Evolutionary conservation across 2,113 vertebrate species (phyloP).

Genomic region (Butorides virescens): DNA sequence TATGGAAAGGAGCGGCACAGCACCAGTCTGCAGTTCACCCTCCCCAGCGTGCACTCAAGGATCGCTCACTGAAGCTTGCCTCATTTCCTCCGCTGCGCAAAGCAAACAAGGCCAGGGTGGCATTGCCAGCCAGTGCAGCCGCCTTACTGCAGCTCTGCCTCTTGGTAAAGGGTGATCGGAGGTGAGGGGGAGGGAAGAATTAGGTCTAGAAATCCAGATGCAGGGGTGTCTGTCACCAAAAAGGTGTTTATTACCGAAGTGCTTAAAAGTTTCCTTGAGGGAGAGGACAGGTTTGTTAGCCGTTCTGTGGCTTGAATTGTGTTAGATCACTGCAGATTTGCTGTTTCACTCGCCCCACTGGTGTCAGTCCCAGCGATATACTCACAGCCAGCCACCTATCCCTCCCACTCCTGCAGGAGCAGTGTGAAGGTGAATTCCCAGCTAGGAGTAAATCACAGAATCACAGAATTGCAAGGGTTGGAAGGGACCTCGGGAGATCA

Average conservation of each 20-base stretch:
- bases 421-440: background rate
- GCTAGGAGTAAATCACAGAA: background rate
- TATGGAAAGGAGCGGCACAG: background rate
- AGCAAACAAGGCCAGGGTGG: background rate
- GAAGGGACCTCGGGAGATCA: too few species aligned
- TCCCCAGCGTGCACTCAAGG: accelerated
- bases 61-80: background rate
- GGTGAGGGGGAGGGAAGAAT: background rate
- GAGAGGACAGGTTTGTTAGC: background rate
- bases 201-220: background rate
- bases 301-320: background rate
- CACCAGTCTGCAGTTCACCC: background rate
- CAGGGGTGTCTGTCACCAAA: background rate
- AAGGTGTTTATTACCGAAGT: background rate
- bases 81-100: background rate
- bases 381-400: background rate
- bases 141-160: background rate
- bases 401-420: background rate
- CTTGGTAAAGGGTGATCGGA: background rate
- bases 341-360: background rate
- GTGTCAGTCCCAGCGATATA: background rate
- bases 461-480: too few species aligned
- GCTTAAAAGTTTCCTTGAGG: background rate
- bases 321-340: background rate
- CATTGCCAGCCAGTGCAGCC: background rate